Conservation (phyloP, 2,888 invertebrate genomes). For the Psococerastis gibbosa region DNA sequence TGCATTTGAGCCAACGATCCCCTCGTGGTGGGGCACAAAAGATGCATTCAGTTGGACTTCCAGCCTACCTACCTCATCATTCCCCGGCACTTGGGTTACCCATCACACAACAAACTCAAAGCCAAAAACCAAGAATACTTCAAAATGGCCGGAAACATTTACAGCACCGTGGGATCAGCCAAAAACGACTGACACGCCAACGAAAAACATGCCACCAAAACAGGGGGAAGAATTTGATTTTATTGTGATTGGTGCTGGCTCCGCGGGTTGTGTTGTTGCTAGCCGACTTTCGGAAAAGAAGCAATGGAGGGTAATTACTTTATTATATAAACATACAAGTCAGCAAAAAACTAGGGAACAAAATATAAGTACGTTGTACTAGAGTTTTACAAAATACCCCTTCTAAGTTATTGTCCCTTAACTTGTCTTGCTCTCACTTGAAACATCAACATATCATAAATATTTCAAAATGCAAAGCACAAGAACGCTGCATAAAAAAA, state of each 20-base stretch:
- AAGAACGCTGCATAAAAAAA: too few relatives aligned
- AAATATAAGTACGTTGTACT: too few relatives aligned
- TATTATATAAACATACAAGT: conserved; percentile 17
- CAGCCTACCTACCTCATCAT: not conserved
- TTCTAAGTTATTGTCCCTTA: too few relatives aligned
- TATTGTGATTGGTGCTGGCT: conserved; percentile 30
- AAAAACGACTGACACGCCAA: not conserved
- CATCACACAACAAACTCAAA: not conserved
- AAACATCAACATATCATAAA: too few relatives aligned
- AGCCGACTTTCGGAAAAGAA: conserved; percentile 26
- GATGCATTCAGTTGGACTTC: conserved; percentile 12
- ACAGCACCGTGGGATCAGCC: not conserved
- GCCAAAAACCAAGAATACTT: not conserved
- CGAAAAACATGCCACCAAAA: not conserved
- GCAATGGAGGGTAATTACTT: conserved; percentile 22
- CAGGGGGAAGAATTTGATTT: conserved; percentile 25
- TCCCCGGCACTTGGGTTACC: not conserved
- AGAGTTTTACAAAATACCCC: too few relatives aligned
- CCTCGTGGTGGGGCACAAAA: conserved; percentile 19
- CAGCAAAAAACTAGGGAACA: too few relatives aligned
- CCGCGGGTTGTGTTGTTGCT: conserved; percentile 31
- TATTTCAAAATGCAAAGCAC: too few relatives aligned
- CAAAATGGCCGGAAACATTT: not conserved
- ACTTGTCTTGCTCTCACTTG: too few relatives aligned
- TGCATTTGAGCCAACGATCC: too few relatives aligned